Conservation (phyloP, 1,140 invertebrate genomes). For the Paraescarpia echinospica region DNA sequence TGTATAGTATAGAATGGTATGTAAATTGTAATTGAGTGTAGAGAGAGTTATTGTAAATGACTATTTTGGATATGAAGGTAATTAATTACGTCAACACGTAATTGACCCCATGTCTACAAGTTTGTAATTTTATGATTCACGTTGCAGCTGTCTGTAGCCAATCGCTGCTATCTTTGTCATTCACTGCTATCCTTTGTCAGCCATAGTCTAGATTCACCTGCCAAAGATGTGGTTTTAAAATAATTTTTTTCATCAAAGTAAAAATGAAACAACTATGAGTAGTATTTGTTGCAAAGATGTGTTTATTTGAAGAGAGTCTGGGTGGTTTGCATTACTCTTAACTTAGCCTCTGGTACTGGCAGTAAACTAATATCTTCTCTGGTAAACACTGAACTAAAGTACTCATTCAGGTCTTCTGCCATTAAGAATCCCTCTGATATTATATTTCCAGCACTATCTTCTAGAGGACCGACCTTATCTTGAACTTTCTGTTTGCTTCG, state of each 20-base stretch:
- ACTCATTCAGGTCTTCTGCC: no score
- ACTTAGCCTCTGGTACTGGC: no score
- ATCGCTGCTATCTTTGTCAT: background rate
- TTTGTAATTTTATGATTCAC: background rate
- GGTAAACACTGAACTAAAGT: no score
- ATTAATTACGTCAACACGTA: background rate
- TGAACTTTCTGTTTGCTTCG: no score
- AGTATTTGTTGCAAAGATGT: background rate
- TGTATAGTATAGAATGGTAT: no score
- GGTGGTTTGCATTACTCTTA: background rate
- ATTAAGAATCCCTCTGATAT: no score
- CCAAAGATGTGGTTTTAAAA: background rate
- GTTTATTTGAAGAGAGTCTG: background rate
- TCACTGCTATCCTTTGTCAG: background rate
- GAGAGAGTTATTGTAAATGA: no score
- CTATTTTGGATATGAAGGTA: no score
- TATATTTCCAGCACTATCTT: no score
- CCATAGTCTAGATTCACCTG: background rate
- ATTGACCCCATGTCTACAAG: background rate
- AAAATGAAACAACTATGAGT: background rate
- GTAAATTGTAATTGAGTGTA: no score
- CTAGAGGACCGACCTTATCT: no score
- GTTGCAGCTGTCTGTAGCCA: background rate
- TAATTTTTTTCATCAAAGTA: background rate
- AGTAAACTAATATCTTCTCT: no score